These are phyloP conservation scores for Zaprionus lineosus DNA, from an alignment of 2,888 invertebrate genomes.

Conservation along the genomic window DNA sequence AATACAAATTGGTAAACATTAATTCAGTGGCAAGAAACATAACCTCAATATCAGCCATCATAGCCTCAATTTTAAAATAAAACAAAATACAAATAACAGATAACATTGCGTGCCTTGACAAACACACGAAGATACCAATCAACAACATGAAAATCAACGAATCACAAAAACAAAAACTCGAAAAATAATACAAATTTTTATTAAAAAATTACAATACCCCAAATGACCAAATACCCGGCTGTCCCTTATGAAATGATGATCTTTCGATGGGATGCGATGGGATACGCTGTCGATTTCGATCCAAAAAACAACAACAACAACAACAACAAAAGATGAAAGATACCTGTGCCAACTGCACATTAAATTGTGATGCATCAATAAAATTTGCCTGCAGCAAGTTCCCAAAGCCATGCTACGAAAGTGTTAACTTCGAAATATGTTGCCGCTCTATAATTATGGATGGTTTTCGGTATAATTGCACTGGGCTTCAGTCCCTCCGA, in stretches of 20 bases:
- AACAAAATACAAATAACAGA: constrained; percentile 6
- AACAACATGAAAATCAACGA: constrained; percentile 64
- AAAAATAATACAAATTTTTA: constrained; percentile 55
- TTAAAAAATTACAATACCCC: constrained; percentile 71
- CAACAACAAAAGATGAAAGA: constrained; percentile 2
- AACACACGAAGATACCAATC: constrained; percentile 68
- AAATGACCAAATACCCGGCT: constrained; percentile 22
- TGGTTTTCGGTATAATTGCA: constrained; percentile 81
- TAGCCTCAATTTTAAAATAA: constrained; percentile 36
- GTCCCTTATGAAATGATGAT: constrained; percentile 61
- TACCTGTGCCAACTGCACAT: constrained; percentile 66
- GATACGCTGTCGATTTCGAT: constrained; percentile 29
- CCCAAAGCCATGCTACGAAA: constrained; percentile 80
- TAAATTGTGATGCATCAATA: constrained; percentile 78
- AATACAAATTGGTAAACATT: constrained; percentile 11
- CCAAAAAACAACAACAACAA: constrained; percentile 5
- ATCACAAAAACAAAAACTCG: constrained; percentile 7
- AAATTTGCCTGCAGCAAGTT: constrained; percentile 77
- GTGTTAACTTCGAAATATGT: constrained; percentile 82
- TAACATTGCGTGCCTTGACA: constrained; percentile 69
- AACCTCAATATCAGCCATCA: constrained; percentile 30
- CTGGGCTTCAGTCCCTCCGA: constrained; percentile 6
- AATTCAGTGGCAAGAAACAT: constrained; percentile 10
- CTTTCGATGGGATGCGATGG: constrained; percentile 37
- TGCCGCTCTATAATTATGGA: constrained; percentile 83